Evolutionary conservation across 2,888 invertebrate species (phyloP).

Genomic region (Dinocampus coccinellae): DNA sequence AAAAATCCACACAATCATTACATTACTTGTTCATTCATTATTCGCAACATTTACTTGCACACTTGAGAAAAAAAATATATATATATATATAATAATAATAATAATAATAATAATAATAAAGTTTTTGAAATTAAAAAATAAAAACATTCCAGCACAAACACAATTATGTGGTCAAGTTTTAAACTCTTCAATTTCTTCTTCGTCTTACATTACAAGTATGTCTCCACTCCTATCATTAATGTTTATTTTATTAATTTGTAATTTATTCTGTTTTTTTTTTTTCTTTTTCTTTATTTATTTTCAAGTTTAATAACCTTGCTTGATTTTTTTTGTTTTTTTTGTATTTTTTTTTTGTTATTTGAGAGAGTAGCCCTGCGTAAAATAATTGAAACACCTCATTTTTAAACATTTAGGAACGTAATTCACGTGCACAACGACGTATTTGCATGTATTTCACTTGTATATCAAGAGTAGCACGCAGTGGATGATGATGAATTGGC

Average conservation of each 20-base stretch:
- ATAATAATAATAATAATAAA: too few relatives aligned
- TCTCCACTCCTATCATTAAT: background rate
- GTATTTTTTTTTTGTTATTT: background rate
- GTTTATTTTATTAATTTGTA: background rate
- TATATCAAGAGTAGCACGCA: slow-evolving; percentile 25
- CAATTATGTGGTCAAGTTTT: background rate
- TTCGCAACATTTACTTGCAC: background rate
- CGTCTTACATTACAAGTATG: background rate
- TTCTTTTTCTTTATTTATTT: slow-evolving; percentile 1
- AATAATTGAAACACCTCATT: background rate
- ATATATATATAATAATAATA: too few relatives aligned
- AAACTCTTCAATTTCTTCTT: background rate
- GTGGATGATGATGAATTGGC: slow-evolving; percentile 53
- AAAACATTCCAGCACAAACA: background rate
- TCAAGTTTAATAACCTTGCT: too few relatives aligned
- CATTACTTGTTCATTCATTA: slow-evolving; percentile 28
- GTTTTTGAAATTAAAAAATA: too few relatives aligned
- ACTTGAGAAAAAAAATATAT: background rate
- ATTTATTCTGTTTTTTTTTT: background rate
- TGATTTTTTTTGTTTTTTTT: background rate
- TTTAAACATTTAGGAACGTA: slow-evolving; percentile 19
- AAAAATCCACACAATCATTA: background rate
- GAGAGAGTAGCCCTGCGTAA: background rate
- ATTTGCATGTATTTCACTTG: background rate
- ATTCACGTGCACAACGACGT: background rate